Evolutionary conservation across 2,113 vertebrate species (phyloP).

Genomic region (Apeltes quadracus): DNA sequence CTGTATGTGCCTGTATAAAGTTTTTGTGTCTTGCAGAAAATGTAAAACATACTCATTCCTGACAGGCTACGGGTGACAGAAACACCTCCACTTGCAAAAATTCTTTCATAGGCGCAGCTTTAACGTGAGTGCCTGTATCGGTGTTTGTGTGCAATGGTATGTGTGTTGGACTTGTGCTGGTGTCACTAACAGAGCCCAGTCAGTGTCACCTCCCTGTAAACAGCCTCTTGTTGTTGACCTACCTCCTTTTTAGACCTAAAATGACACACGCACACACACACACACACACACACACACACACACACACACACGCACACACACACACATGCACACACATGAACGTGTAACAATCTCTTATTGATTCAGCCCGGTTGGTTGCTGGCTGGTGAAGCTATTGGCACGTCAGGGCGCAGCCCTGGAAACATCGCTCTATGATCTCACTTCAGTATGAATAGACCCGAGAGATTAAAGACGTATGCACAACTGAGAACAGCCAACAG

Average conservation of each 20-base stretch:
- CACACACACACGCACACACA: slow-evolving; percentile 11
- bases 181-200: slow-evolving; percentile 19
- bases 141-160: neutral
- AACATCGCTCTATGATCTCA: slow-evolving; percentile 56
- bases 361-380: slow-evolving; percentile 40
- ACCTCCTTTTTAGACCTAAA: neutral
- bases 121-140: neutral
- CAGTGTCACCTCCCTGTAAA: slow-evolving; percentile 16
- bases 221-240: neutral
- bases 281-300: neutral
- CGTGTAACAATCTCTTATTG: slow-evolving; percentile 40
- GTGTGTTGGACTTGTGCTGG: neutral
- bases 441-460: slow-evolving; percentile 54
- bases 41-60: slow-evolving; percentile 17
- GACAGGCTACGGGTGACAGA: slow-evolving; percentile 8
- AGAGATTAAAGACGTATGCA: slow-evolving; percentile 64
- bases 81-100: slow-evolving; percentile 17
- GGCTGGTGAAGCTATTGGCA: slow-evolving; percentile 30
- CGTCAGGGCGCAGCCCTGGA: slow-evolving; percentile 46
- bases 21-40: neutral
- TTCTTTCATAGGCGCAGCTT: neutral
- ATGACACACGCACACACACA: slow-evolving; percentile 8
- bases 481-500: slow-evolving; percentile 41
- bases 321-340: slow-evolving; percentile 6
- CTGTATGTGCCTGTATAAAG: neutral